These are phyloP conservation scores for Mobula birostris DNA, from an alignment of 2,113 vertebrate genomes.

Conservation along the genomic window DNA sequence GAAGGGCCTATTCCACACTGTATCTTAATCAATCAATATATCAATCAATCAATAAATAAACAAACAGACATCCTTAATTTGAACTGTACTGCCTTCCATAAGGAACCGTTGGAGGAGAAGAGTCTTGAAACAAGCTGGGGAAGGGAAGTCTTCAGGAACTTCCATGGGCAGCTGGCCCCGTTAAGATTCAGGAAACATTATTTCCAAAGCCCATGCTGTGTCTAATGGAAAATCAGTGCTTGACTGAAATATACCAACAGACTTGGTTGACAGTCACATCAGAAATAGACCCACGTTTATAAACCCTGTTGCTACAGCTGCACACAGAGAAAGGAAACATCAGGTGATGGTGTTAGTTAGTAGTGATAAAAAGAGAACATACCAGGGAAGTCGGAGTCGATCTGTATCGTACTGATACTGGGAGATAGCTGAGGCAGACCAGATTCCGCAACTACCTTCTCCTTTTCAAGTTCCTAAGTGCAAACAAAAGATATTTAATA, in stretches of 20 bases:
- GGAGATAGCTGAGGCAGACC: slow-evolving; percentile 78
- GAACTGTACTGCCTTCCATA: not conserved
- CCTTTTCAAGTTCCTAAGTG: slow-evolving; percentile 57
- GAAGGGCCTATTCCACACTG: no score
- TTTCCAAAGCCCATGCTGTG: not conserved
- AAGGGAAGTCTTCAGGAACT: not conserved
- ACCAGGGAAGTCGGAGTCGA: slow-evolving; percentile 74
- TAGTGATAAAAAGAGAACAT: slow-evolving; percentile 44
- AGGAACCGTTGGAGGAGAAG: not conserved
- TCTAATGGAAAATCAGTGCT: not conserved
- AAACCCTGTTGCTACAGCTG: slow-evolving; percentile 7
- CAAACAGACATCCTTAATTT: no score
- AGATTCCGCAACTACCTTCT: slow-evolving; percentile 64
- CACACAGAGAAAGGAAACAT: not conserved
- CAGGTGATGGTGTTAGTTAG: not conserved
- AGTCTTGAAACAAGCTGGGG: not conserved
- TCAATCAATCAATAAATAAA: no score
- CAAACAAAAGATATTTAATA: slow-evolving; percentile 42
- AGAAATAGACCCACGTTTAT: slow-evolving; percentile 1
- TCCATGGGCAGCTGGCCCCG: not conserved
- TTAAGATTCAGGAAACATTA: not conserved
- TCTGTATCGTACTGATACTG: slow-evolving; percentile 73
- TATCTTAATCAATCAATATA: no score
- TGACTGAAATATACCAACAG: not conserved
- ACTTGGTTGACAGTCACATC: not conserved